These are phyloP conservation scores for Arion vulgaris DNA, from an alignment of 1,140 invertebrate genomes.

Conservation along the genomic window DNA sequence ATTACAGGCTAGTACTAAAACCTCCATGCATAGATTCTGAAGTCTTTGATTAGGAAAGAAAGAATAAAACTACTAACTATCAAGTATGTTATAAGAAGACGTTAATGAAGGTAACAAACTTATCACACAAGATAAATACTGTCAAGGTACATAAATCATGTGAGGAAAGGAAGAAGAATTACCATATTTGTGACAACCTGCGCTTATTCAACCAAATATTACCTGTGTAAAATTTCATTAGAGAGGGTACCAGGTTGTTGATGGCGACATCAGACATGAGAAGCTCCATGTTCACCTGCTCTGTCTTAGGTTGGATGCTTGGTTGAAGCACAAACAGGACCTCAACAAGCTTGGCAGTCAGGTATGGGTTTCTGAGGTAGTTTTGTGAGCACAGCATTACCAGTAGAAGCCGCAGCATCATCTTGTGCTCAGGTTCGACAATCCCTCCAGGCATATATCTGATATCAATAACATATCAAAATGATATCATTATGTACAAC, in stretches of 20 bases:
- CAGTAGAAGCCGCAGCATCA: conserved; percentile 90
- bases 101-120: too few relatives aligned
- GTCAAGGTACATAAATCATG: too few relatives aligned
- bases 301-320: conserved; percentile 81
- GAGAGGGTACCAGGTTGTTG: conserved; percentile 84
- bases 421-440: conserved; percentile 80
- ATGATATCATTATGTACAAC: too few relatives aligned
- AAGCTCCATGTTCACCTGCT: conserved; percentile 78
- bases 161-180: too few relatives aligned
- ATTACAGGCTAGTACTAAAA: too few relatives aligned
- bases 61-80: too few relatives aligned
- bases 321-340: conserved; percentile 94
- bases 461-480: not conserved
- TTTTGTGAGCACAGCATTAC: conserved; percentile 91
- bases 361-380: conserved; percentile 94
- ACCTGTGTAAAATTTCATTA: conserved; percentile 98
- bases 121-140: too few relatives aligned
- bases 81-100: too few relatives aligned
- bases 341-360: conserved; percentile 92
- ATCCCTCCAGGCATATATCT: conserved; percentile 86
- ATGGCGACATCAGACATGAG: conserved; percentile 91
- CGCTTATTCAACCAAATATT: not conserved
- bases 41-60: too few relatives aligned
- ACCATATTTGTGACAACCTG: too few relatives aligned
- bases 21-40: too few relatives aligned